phyloP scores from a whole-genome alignment of 2,888 invertebrate species.

The Sarcophaga subvicina region DNA sequence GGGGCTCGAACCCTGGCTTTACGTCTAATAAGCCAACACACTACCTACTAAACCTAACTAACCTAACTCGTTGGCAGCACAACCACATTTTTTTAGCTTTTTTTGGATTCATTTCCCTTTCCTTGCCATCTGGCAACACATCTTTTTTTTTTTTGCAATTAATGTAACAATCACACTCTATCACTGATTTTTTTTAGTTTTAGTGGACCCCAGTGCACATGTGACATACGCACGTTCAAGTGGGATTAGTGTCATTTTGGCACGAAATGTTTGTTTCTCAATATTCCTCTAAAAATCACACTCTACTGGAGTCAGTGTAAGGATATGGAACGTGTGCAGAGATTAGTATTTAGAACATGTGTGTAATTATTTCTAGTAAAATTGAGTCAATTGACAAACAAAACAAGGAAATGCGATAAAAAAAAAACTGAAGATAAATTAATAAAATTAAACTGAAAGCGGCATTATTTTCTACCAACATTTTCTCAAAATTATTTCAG shows the following conservation, averaged over 20 bases:
- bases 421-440: not conserved
- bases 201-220: slow-evolving; percentile 25
- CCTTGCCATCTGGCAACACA: not conserved
- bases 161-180: slow-evolving; percentile 3
- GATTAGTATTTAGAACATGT: slow-evolving; percentile 8
- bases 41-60: no score
- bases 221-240: slow-evolving; percentile 64
- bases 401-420: not conserved
- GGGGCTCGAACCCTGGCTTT: no score
- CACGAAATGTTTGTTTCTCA: not conserved
- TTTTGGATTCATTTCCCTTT: not conserved
- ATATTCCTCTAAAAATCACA: not conserved
- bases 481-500: slow-evolving; percentile 17
- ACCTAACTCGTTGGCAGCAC: no score
- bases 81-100: no score
- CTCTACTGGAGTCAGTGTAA: not conserved
- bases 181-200: not conserved
- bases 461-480: not conserved
- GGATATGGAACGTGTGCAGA: not conserved
- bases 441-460: no score
- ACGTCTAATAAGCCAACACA: no score
- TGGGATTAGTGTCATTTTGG: slow-evolving; percentile 62
- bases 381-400: slow-evolving; percentile 50
- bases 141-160: not conserved
- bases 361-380: slow-evolving; percentile 26